Percentiles rank a stretch among this genome's conserved stretches.
Evolutionary conservation across 2,797 vertebrate genomes (phyloP).

Genomic region (Fratercula arctica): DNA sequence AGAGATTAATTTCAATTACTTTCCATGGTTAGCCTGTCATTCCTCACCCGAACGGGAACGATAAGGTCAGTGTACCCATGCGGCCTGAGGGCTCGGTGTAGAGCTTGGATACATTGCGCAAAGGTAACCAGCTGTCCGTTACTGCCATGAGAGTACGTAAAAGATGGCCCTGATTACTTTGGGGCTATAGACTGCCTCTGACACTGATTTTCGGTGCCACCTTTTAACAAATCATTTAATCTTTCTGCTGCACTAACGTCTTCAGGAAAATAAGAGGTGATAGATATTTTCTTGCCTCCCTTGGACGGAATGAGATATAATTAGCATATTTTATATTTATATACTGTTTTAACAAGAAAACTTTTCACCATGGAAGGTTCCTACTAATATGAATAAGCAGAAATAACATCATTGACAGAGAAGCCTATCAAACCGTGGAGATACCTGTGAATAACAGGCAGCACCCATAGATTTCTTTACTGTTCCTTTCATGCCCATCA

Average conservation of each 20-base stretch:
- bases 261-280: neutral
- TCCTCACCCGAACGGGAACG: slow-evolving; percentile 34
- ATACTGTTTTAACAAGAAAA: neutral
- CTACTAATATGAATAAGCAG: neutral
- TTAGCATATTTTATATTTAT: neutral
- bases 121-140: neutral
- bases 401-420: neutral
- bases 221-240: neutral
- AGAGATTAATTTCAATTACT: slow-evolving; percentile 59
- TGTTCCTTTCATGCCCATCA: neutral
- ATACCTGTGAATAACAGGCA: neutral
- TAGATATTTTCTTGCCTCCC: neutral
- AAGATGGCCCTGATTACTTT: neutral
- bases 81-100: neutral
- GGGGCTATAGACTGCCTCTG: neutral
- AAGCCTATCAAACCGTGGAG: neutral
- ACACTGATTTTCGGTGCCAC: neutral
- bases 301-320: neutral
- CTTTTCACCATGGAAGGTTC: neutral
- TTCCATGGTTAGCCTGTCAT: slow-evolving; percentile 43
- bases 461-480: neutral
- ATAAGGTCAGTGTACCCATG: slow-evolving; percentile 3
- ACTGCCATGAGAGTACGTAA: neutral
- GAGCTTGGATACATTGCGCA: neutral
- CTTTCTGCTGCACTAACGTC: neutral